Evolutionary conservation across 2,113 vertebrate genomes (phyloP).

Genomic region (Scartelaos histophorus): DNA sequence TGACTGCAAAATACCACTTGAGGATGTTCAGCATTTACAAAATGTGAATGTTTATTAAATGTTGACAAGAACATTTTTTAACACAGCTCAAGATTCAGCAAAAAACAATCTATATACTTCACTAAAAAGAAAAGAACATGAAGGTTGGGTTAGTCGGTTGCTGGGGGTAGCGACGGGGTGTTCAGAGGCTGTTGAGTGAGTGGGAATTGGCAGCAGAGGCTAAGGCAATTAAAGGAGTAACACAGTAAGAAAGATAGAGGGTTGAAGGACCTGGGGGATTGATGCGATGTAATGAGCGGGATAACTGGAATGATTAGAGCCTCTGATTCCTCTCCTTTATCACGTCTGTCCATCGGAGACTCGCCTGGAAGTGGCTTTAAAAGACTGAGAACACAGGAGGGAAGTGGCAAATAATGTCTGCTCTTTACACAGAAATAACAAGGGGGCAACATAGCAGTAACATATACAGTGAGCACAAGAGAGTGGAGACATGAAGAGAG

Average conservation of each 20-base stretch:
- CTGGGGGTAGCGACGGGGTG: slow-evolving; percentile 14
- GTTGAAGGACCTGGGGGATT: slow-evolving; percentile 46
- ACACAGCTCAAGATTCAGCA: slow-evolving; percentile 80
- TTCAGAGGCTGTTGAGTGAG: slow-evolving; percentile 40
- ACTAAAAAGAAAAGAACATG: slow-evolving; percentile 57
- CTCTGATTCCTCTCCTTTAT: slow-evolving; percentile 64
- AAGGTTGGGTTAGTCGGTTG: slow-evolving; percentile 60
- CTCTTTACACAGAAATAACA: slow-evolving; percentile 53
- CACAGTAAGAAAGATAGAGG: slow-evolving; percentile 57
- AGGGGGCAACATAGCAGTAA: slow-evolving; percentile 49
- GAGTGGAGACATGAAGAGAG: slow-evolving; percentile 29
- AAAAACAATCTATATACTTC: slow-evolving; percentile 77
- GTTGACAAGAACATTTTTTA: slow-evolving; percentile 79
- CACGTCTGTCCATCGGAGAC: slow-evolving; percentile 37
- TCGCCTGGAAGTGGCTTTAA: slow-evolving; percentile 25
- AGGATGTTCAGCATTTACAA: slow-evolving; percentile 68
- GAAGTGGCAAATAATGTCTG: slow-evolving; percentile 40
- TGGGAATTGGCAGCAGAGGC: slow-evolving; percentile 54
- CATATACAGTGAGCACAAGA: slow-evolving; percentile 62
- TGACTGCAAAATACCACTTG: background rate
- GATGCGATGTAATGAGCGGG: slow-evolving; percentile 59
- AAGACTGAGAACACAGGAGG: slow-evolving; percentile 31
- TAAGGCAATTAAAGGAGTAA: slow-evolving; percentile 67
- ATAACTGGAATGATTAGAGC: slow-evolving; percentile 55
- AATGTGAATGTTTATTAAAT: slow-evolving; percentile 83